Conservation (phyloP, 1,140 invertebrate species). For the Phenacoccus solenopsis region DNA sequence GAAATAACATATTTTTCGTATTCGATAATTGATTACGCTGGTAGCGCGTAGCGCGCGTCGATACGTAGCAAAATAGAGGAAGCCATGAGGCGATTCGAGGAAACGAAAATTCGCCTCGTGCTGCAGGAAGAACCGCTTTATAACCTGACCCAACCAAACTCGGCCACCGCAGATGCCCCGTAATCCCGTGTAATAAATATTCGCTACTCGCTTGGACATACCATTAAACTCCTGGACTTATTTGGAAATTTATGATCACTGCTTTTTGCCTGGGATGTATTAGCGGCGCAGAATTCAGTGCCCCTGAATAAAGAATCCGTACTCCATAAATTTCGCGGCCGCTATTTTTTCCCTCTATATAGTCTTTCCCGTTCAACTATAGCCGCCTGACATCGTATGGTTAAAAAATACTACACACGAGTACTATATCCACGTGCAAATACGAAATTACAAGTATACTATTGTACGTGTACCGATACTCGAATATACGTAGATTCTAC, state of each 20-base stretch:
- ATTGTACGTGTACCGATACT: too few species aligned
- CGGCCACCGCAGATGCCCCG: background rate
- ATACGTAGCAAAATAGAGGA: background rate
- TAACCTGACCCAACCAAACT: constrained; percentile 1
- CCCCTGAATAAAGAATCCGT: constrained; percentile 1
- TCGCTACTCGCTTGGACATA: constrained; percentile 1
- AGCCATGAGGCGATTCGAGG: background rate
- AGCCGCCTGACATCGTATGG: too few species aligned
- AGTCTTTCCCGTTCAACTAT: too few species aligned
- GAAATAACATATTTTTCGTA: background rate
- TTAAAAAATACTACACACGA: too few species aligned
- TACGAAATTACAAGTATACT: too few species aligned
- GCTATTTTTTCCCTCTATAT: background rate
- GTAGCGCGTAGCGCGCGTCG: too few species aligned
- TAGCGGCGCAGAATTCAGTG: background rate
- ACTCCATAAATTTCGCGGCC: background rate
- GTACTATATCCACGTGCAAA: background rate
- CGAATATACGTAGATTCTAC: too few species aligned
- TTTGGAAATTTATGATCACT: constrained; percentile 3
- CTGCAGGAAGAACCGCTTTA: background rate
- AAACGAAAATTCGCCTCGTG: background rate
- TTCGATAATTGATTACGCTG: background rate
- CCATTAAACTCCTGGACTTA: background rate
- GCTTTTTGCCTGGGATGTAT: constrained; percentile 1
- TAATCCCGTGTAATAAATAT: background rate